Conservation (phyloP, 2,888 invertebrate species). For the Ochropleura leucogaster region DNA sequence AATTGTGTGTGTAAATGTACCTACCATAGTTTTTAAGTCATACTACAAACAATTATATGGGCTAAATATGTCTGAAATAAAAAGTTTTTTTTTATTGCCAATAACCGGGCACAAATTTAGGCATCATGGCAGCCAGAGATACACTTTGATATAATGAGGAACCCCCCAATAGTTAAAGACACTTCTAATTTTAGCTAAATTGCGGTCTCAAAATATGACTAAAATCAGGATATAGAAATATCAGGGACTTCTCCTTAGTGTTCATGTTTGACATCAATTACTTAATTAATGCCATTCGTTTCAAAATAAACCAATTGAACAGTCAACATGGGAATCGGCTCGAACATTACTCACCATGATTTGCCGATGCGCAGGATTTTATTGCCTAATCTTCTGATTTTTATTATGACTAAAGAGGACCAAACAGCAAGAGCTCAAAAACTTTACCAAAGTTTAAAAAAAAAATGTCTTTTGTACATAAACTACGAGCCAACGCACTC, state of each 20-base stretch:
- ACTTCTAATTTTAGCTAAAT: too few species aligned
- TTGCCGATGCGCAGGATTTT: conserved; percentile 2
- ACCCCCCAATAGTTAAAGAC: too few species aligned
- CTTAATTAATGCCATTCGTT: too few species aligned
- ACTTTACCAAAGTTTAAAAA: neutral
- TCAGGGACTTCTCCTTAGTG: neutral
- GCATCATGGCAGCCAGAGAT: too few species aligned
- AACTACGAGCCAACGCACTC: neutral
- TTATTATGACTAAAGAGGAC: neutral
- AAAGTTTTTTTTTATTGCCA: too few species aligned
- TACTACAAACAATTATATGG: too few species aligned
- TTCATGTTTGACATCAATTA: neutral
- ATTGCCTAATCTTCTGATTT: neutral
- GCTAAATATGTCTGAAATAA: too few species aligned
- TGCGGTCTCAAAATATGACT: too few species aligned
- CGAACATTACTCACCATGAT: conserved; percentile 2
- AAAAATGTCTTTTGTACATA: neutral
- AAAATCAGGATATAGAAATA: neutral
- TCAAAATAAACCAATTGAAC: conserved; percentile 4
- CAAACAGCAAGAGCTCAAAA: neutral
- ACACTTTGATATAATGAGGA: too few species aligned
- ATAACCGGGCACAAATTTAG: too few species aligned
- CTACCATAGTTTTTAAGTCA: too few species aligned
- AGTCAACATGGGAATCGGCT: neutral
- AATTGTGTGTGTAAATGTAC: too few species aligned